Conservation (phyloP, 2,888 invertebrate genomes). For the Cryptocephalus moraei region DNA sequence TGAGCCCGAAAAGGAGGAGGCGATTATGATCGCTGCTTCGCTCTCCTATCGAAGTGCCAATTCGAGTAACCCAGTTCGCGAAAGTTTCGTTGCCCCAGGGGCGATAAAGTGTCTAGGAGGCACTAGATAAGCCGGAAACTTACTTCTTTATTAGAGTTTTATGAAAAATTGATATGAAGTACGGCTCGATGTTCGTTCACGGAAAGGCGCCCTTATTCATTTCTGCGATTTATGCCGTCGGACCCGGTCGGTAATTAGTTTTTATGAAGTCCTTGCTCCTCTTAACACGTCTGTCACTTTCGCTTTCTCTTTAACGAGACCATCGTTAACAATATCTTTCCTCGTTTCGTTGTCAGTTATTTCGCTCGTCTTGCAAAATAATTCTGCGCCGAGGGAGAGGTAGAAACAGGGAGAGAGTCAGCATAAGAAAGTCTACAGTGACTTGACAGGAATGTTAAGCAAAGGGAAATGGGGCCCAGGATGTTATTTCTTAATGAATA, state of each 20-base stretch:
- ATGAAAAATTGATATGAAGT: slow-evolving; percentile 5
- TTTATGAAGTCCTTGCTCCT: not conserved
- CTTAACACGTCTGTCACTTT: too few species aligned
- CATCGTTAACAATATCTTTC: too few species aligned
- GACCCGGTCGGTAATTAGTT: not conserved
- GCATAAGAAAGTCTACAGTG: too few species aligned
- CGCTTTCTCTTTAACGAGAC: too few species aligned
- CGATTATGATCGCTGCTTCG: slow-evolving; percentile 23
- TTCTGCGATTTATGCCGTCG: too few species aligned
- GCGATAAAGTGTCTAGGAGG: slow-evolving; percentile 16
- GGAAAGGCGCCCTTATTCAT: not conserved
- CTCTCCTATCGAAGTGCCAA: slow-evolving; percentile 17
- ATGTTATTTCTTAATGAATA: too few species aligned
- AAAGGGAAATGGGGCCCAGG: too few species aligned
- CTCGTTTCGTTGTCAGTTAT: too few species aligned
- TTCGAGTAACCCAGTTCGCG: slow-evolving; percentile 23
- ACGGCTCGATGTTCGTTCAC: not conserved
- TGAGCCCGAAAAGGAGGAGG: slow-evolving; percentile 13
- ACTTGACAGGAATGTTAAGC: too few species aligned
- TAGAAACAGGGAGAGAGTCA: too few species aligned
- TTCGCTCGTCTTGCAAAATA: too few species aligned
- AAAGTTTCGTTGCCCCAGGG: slow-evolving; percentile 15
- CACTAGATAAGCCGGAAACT: slow-evolving; percentile 16
- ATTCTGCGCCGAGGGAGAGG: too few species aligned
- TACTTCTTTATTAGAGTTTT: slow-evolving; percentile 3